Evolutionary conservation across 2,888 invertebrate species (phyloP).

Genomic region (Drosophila borborema): DNA sequence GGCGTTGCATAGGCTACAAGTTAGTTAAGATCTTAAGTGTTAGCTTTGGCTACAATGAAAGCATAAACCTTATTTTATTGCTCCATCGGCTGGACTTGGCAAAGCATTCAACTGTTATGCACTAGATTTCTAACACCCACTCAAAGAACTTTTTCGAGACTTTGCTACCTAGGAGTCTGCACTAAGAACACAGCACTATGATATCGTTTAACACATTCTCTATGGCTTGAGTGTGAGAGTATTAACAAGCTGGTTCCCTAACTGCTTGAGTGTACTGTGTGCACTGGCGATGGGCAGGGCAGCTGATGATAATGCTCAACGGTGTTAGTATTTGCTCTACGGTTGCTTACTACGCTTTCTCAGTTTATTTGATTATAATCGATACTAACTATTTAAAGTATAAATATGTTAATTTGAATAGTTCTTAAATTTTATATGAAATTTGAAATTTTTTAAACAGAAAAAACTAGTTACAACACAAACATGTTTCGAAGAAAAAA

Average conservation of each 20-base stretch:
- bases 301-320: slow-evolving; percentile 34
- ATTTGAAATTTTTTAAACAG: slow-evolving; percentile 14
- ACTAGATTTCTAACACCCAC: slow-evolving; percentile 54
- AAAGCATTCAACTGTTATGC: slow-evolving; percentile 45
- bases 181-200: slow-evolving; percentile 30
- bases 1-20: slow-evolving; percentile 29
- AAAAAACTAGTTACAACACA: slow-evolving; percentile 44
- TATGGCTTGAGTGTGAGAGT: slow-evolving; percentile 9
- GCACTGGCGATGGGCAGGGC: slow-evolving; percentile 39
- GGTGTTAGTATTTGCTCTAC: slow-evolving; percentile 34
- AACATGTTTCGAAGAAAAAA: slow-evolving; percentile 27
- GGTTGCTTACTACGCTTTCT: slow-evolving; percentile 27
- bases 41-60: slow-evolving; percentile 35
- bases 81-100: slow-evolving; percentile 18
- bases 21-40: slow-evolving; percentile 29
- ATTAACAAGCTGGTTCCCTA: slow-evolving; percentile 12
- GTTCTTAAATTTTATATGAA: neutral
- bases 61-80: slow-evolving; percentile 16
- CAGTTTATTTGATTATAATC: slow-evolving; percentile 2
- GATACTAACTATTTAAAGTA: neutral
- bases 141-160: slow-evolving; percentile 19
- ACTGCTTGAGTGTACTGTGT: slow-evolving; percentile 17
- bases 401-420: neutral
- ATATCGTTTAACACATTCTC: slow-evolving; percentile 13
- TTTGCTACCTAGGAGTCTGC: slow-evolving; percentile 31